Evolutionary conservation across 2,888 invertebrate species (phyloP).

Genomic region (Pterostichus madidus): DNA sequence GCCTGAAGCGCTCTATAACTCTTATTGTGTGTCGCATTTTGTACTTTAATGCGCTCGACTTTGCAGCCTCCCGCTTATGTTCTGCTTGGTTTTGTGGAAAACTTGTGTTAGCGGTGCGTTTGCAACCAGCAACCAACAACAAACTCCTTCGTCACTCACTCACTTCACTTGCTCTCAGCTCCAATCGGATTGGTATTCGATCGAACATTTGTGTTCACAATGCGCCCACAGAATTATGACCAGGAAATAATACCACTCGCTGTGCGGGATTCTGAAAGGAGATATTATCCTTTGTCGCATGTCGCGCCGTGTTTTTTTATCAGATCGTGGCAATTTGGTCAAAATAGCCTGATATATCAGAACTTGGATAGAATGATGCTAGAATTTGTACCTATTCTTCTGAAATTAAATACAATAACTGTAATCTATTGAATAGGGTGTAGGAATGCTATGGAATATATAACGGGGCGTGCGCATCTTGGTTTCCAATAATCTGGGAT

Average conservation of each 20-base stretch:
- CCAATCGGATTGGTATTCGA: not conserved
- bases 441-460: too few relatives aligned
- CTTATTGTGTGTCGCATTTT: constrained; percentile 61
- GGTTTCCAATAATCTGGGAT: not conserved
- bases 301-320: constrained; percentile 43
- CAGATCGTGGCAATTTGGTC: constrained; percentile 67
- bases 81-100: constrained; percentile 39
- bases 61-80: constrained; percentile 42
- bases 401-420: not conserved
- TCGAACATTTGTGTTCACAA: constrained; percentile 41
- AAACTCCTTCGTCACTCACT: too few relatives aligned
- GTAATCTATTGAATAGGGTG: too few relatives aligned
- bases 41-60: constrained; percentile 57
- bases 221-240: constrained; percentile 39
- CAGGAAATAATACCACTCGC: constrained; percentile 38
- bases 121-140: not conserved
- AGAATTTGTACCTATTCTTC: constrained; percentile 32
- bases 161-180: not conserved
- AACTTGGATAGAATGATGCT: constrained; percentile 69
- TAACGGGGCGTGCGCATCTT: too few relatives aligned
- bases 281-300: constrained; percentile 50
- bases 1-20: constrained; percentile 57
- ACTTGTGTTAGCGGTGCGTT: constrained; percentile 9
- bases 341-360: constrained; percentile 70
- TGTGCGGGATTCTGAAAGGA: constrained; percentile 14